These are phyloP conservation scores for Troides oblongomaculatus DNA, from an alignment of 2,888 invertebrate genomes.

Conservation along the genomic window DNA sequence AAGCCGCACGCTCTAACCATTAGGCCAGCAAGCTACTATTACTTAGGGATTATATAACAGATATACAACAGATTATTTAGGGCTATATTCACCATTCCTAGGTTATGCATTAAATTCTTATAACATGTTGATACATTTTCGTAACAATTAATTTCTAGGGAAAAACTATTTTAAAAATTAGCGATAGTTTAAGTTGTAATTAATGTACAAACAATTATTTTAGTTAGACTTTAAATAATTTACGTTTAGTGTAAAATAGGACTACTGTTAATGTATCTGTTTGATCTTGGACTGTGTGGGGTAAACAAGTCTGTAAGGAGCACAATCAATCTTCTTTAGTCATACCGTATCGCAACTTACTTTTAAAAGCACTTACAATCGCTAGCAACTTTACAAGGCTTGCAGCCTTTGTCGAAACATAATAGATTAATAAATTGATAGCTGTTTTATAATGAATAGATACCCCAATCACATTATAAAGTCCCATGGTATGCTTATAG, in stretches of 20 bases:
- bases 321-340: slow-evolving; percentile 27
- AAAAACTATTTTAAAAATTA: too few relatives aligned
- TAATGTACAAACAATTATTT: too few relatives aligned
- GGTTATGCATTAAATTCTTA: neutral
- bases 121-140: neutral
- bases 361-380: slow-evolving; percentile 11
- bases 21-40: too few relatives aligned
- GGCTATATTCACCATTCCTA: neutral
- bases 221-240: too few relatives aligned
- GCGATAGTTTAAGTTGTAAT: too few relatives aligned
- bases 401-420: slow-evolving; percentile 8
- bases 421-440: slow-evolving; percentile 2
- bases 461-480: neutral
- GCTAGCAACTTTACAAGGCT: slow-evolving; percentile 9
- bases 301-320: neutral
- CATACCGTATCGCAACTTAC: slow-evolving; percentile 17
- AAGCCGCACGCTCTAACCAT: too few relatives aligned
- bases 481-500: neutral
- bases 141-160: too few relatives aligned
- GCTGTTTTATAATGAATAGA: neutral
- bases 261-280: neutral
- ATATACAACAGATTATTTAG: too few relatives aligned
- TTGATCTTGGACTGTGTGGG: neutral
- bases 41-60: too few relatives aligned
- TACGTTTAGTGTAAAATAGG: neutral